Evolutionary conservation across 2,113 vertebrate species (phyloP).

Genomic region (Catharus fuscescens): DNA sequence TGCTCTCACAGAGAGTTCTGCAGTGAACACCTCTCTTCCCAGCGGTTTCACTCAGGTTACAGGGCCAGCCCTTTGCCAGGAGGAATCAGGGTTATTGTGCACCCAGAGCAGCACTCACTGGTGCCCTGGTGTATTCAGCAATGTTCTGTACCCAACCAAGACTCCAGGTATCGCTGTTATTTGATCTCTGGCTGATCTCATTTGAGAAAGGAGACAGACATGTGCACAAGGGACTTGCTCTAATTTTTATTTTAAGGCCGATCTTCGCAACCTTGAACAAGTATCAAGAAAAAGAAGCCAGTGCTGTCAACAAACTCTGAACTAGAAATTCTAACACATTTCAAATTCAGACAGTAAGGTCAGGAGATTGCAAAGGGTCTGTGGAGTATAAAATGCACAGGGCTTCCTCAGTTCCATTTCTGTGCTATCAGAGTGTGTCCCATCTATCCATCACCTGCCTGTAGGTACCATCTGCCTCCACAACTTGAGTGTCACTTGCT

Average conservation of each 20-base stretch:
- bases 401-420: background rate
- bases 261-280: conserved; percentile 42
- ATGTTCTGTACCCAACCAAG: background rate
- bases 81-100: background rate
- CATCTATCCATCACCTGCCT: background rate
- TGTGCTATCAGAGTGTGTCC: background rate
- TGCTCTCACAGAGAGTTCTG: background rate
- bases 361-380: background rate
- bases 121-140: background rate
- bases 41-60: background rate
- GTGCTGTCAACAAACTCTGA: conserved; percentile 16
- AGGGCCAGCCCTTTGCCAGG: background rate
- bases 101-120: background rate
- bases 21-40: background rate
- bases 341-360: background rate
- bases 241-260: conserved; percentile 61
- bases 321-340: conserved; percentile 20
- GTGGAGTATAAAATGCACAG: background rate
- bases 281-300: background rate
- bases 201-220: conserved; percentile 49
- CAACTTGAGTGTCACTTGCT: background rate
- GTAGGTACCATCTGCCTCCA: background rate
- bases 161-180: background rate
- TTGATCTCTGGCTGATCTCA: conserved; percentile 21
- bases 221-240: conserved; percentile 2